Conservation (phyloP, 2,113 vertebrate genomes). For the Xiphophorus couchianus region DNA sequence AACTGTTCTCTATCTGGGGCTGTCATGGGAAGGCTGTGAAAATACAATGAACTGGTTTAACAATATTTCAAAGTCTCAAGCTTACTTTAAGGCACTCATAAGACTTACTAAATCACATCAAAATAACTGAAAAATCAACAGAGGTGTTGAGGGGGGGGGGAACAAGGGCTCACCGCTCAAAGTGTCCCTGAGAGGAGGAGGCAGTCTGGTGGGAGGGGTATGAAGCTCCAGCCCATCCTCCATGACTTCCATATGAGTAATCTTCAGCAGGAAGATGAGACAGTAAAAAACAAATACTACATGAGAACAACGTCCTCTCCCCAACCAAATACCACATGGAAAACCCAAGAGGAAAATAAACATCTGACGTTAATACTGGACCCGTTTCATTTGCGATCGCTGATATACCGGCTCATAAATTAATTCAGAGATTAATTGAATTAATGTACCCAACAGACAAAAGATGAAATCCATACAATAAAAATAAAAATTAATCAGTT, state of each 20-base stretch:
- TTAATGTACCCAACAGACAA: too few relatives aligned
- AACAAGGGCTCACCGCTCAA: constrained; percentile 85
- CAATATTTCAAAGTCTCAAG: not conserved
- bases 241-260: constrained; percentile 89
- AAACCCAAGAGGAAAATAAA: too few relatives aligned
- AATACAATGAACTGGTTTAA: not conserved
- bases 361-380: too few relatives aligned
- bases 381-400: too few relatives aligned
- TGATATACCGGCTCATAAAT: too few relatives aligned
- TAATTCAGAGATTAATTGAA: too few relatives aligned
- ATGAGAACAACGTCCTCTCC: not conserved
- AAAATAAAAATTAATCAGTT: too few relatives aligned
- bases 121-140: not conserved
- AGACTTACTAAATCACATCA: not conserved
- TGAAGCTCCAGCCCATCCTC: constrained; percentile 86
- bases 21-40: constrained; percentile 81
- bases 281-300: not conserved
- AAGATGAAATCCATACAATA: too few relatives aligned
- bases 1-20: constrained; percentile 90
- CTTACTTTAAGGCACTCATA: not conserved
- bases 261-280: constrained; percentile 72
- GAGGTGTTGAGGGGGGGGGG: too few relatives aligned
- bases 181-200: constrained; percentile 93
- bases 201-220: constrained; percentile 88
- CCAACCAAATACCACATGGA: too few relatives aligned